These are phyloP conservation scores for Zeugodacus cucurbitae DNA, from an alignment of 1,140 invertebrate genomes.

Conservation along the genomic window DNA sequence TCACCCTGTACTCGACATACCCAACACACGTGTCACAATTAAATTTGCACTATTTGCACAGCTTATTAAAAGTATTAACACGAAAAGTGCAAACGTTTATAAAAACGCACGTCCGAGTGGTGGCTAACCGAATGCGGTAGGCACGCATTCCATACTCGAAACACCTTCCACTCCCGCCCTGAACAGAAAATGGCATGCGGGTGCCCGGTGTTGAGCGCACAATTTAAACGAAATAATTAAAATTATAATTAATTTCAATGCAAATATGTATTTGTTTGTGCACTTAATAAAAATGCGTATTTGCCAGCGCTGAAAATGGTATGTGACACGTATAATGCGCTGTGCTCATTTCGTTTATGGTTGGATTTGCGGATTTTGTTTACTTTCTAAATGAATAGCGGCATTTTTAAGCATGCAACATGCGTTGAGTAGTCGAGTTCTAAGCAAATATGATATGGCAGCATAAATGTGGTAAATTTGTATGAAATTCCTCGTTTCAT, in stretches of 20 bases:
- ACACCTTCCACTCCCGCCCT: not conserved
- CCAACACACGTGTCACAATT: not conserved
- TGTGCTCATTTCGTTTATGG: not conserved
- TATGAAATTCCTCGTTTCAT: no score
- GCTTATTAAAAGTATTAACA: conserved; percentile 31
- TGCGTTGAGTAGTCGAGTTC: no score
- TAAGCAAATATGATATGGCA: no score
- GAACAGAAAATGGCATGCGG: not conserved
- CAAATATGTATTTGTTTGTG: not conserved
- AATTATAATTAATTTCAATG: conserved; percentile 23
- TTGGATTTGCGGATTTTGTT: not conserved
- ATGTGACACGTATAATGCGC: no score
- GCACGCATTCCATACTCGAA: not conserved
- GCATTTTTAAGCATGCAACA: not conserved
- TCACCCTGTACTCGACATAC: not conserved
- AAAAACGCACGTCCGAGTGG: not conserved
- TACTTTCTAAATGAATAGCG: not conserved
- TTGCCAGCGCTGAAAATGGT: no score
- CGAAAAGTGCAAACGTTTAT: not conserved
- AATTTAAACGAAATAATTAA: conserved; percentile 30
- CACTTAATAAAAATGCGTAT: not conserved
- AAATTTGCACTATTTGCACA: conserved; percentile 3
- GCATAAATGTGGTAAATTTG: no score
- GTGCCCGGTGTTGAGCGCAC: not conserved
- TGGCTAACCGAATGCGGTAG: not conserved